Conservation (phyloP, 2,888 invertebrate species). For the Perizoma flavofasciatum region DNA sequence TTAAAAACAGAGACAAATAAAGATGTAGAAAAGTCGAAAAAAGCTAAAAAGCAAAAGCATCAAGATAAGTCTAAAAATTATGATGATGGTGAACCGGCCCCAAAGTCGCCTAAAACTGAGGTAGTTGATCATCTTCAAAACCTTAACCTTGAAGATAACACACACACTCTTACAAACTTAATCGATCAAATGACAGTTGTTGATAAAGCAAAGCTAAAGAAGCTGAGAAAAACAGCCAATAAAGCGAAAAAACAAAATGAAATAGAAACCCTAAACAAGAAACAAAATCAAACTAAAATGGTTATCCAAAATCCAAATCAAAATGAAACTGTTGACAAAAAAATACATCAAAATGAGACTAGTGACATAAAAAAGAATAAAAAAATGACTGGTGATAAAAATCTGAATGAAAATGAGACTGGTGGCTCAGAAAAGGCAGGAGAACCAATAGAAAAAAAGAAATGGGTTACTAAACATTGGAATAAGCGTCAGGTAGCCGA, state of each 20-base stretch:
- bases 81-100: slow-evolving; percentile 51
- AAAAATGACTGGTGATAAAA: too few relatives aligned
- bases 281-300: neutral
- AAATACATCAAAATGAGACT: neutral
- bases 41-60: slow-evolving; percentile 60
- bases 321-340: too few relatives aligned
- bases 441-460: slow-evolving; percentile 45
- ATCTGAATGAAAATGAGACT: neutral
- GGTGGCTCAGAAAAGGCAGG: neutral
- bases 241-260: slow-evolving; percentile 45
- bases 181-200: slow-evolving; percentile 73
- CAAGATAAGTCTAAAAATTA: slow-evolving; percentile 38
- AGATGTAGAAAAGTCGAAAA: slow-evolving; percentile 40
- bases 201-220: slow-evolving; percentile 63
- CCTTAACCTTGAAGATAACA: slow-evolving; percentile 69
- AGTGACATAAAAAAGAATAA: neutral
- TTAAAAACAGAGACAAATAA: slow-evolving; percentile 39
- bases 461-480: slow-evolving; percentile 72
- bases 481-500: slow-evolving; percentile 66
- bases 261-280: slow-evolving; percentile 3
- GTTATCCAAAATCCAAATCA: too few relatives aligned
- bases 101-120: slow-evolving; percentile 58
- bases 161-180: slow-evolving; percentile 64
- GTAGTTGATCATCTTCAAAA: slow-evolving; percentile 64
- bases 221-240: slow-evolving; percentile 51